Conservation (phyloP, 2,888 invertebrate genomes). For the Trissolcus japonicus region DNA sequence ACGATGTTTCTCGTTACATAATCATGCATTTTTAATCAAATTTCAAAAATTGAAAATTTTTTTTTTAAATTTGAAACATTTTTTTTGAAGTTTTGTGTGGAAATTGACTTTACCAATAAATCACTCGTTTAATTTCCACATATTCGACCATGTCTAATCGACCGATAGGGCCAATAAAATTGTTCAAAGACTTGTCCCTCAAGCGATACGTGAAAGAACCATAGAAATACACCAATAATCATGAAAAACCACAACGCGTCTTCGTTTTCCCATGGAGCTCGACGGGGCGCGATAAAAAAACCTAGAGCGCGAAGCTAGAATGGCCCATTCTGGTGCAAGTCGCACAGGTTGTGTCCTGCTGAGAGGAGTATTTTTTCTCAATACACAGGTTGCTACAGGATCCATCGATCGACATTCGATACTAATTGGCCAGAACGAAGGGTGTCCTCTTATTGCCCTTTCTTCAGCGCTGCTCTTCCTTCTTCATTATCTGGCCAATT, state of each 20-base stretch:
- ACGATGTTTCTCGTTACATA: too few species aligned
- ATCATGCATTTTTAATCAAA: too few species aligned
- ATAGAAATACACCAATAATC: slow-evolving; percentile 60
- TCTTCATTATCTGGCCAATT: slow-evolving; percentile 58
- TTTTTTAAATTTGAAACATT: too few species aligned
- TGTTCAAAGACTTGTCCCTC: background rate
- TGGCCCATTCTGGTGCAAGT: slow-evolving; percentile 64
- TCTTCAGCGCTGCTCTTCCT: slow-evolving; percentile 49
- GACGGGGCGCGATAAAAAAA: slow-evolving; percentile 67
- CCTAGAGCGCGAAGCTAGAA: slow-evolving; percentile 60
- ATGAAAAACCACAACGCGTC: slow-evolving; percentile 58
- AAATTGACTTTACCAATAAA: too few species aligned
- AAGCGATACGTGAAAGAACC: slow-evolving; percentile 13
- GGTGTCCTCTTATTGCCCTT: slow-evolving; percentile 54
- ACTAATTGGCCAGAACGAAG: slow-evolving; percentile 69
- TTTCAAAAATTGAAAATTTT: too few species aligned
- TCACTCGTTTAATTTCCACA: too few species aligned
- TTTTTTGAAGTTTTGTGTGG: too few species aligned
- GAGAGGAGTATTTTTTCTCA: slow-evolving; percentile 62
- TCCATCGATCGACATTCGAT: slow-evolving; percentile 69
- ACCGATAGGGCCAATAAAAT: slow-evolving; percentile 1
- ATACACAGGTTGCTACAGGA: slow-evolving; percentile 65
- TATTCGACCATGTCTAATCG: too few species aligned
- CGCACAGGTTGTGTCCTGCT: slow-evolving; percentile 64
- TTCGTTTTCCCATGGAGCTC: slow-evolving; percentile 65